These are phyloP conservation scores for Platichthys stellatus DNA, from an alignment of 2,113 vertebrate species.

Conservation along the genomic window DNA sequence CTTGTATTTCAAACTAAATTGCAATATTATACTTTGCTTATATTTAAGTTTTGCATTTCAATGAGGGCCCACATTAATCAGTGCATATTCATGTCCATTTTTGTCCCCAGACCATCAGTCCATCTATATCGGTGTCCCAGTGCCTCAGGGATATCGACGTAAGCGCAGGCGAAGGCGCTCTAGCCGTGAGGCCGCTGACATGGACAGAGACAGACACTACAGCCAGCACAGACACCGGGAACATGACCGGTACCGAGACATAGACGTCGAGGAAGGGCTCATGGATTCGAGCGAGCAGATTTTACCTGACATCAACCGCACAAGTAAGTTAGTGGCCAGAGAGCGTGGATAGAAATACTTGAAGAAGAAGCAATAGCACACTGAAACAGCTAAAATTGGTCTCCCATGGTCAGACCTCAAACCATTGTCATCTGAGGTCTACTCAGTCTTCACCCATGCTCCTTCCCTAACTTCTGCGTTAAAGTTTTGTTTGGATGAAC, in stretches of 20 bases:
- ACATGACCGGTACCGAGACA: slow-evolving; percentile 73
- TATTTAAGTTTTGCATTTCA: not conserved
- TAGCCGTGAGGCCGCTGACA: slow-evolving; percentile 74
- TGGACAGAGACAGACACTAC: slow-evolving; percentile 75
- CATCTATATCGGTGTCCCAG: slow-evolving; percentile 92
- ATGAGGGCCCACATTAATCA: not conserved
- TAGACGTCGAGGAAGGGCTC: slow-evolving; percentile 75
- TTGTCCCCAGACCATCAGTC: slow-evolving; percentile 86
- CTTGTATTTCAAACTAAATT: not conserved
- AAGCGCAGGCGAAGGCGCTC: slow-evolving; percentile 87
- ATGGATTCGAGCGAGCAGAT: slow-evolving; percentile 73
- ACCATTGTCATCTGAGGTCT: not conserved
- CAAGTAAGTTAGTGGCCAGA: slow-evolving; percentile 82
- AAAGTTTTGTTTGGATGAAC: too few relatives aligned
- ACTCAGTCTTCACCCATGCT: not conserved
- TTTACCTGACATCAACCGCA: slow-evolving; percentile 83
- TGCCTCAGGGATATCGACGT: slow-evolving; percentile 85
- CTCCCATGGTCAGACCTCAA: not conserved
- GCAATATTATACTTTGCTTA: not conserved
- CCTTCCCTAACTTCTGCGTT: too few relatives aligned
- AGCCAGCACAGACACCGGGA: slow-evolving; percentile 74
- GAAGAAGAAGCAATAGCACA: not conserved
- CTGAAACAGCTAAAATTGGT: too few relatives aligned
- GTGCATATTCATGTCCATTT: not conserved
- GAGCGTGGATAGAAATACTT: not conserved